Evolutionary conservation across 2,888 invertebrate genomes (phyloP).

Genomic region (Eledone cirrhosa): DNA sequence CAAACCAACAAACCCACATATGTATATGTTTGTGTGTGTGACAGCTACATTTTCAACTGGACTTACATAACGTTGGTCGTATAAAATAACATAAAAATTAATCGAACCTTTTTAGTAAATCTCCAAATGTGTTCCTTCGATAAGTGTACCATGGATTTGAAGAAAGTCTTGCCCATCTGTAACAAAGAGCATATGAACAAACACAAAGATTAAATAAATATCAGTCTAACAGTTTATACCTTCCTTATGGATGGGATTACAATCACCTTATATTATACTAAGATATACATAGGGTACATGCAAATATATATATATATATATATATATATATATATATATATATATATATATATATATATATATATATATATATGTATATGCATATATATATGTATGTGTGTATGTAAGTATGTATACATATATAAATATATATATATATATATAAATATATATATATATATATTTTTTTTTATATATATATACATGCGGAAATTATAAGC

Average conservation of each 20-base stretch:
- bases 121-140: constrained; percentile 20
- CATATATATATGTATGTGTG: neutral
- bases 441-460: neutral
- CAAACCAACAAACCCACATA: too few species aligned
- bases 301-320: neutral
- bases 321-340: constrained; percentile 11
- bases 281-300: neutral
- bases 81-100: neutral
- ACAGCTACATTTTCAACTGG: too few species aligned
- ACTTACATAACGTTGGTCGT: too few species aligned
- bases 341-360: neutral
- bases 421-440: neutral
- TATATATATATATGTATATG: neutral
- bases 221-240: neutral
- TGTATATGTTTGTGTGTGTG: too few species aligned
- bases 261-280: neutral
- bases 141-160: constrained; percentile 24
- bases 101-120: constrained; percentile 23
- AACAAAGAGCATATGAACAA: constrained; percentile 21
- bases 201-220: constrained; percentile 16
- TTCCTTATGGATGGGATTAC: neutral
- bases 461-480: neutral
- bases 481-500: too few species aligned
- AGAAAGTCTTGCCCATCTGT: constrained; percentile 25
- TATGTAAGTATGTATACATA: neutral